Evolutionary conservation across 2,888 invertebrate genomes (phyloP).

Genomic region (Neoaliturus tenellus): DNA sequence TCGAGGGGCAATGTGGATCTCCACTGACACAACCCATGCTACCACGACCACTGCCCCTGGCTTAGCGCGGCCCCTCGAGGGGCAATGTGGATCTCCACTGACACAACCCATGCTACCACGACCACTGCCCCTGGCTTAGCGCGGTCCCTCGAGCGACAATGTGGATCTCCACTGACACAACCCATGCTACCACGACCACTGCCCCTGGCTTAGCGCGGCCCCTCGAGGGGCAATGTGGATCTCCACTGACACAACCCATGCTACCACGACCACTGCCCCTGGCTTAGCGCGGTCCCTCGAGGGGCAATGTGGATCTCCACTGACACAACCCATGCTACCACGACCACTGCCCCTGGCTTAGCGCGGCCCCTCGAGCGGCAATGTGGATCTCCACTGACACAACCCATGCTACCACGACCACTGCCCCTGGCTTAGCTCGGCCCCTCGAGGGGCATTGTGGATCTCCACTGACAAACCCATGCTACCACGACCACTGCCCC

Average conservation of each 20-base stretch:
- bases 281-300: neutral
- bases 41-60: no score
- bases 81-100: neutral
- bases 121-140: neutral
- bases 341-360: neutral
- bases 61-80: no score
- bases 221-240: neutral
- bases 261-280: neutral
- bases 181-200: neutral
- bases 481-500: neutral
- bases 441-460: no score
- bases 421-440: no score
- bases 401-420: neutral
- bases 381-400: neutral
- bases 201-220: no score
- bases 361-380: constrained; percentile 5
- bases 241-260: neutral
- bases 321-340: neutral
- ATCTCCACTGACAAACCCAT: neutral
- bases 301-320: neutral
- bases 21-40: no score
- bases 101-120: neutral
- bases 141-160: neutral
- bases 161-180: neutral
- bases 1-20: neutral